Evolutionary conservation across 2,888 invertebrate genomes (phyloP).

Genomic region (Cabera pusaria): DNA sequence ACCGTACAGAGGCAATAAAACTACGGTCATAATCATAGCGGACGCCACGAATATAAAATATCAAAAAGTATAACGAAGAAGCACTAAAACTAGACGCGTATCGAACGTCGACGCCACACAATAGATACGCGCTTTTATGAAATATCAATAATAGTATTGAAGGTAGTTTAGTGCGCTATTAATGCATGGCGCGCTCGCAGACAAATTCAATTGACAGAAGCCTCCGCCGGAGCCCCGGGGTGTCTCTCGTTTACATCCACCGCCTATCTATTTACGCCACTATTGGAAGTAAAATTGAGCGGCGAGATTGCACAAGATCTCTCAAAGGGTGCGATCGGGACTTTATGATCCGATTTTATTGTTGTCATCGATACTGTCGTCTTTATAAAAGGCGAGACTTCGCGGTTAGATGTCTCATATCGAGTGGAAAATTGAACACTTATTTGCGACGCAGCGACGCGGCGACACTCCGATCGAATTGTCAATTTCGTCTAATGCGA

Average conservation of each 20-base stretch:
- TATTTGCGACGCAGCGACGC: conserved; percentile 39
- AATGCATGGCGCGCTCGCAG: conserved; percentile 75
- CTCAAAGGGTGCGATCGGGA: conserved; percentile 66
- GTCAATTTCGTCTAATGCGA: conserved; percentile 19
- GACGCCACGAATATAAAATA: conserved; percentile 54
- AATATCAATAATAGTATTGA: conserved; percentile 71
- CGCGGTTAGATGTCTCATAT: conserved; percentile 42
- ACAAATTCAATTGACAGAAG: conserved; percentile 81
- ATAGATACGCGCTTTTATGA: conserved; percentile 65
- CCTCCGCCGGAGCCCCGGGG: conserved; percentile 69
- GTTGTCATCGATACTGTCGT: conserved; percentile 62
- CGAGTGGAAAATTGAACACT: conserved; percentile 49
- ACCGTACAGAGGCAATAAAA: conserved; percentile 55
- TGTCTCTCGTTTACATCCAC: conserved; percentile 69
- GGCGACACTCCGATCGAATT: conserved; percentile 32
- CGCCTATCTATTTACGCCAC: conserved; percentile 72
- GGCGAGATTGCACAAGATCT: conserved; percentile 69
- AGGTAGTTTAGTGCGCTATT: conserved; percentile 75
- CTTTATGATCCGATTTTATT: conserved; percentile 73
- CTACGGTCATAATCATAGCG: conserved; percentile 45
- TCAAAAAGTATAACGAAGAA: conserved; percentile 56
- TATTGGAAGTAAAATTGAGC: conserved; percentile 75
- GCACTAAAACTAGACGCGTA: conserved; percentile 58
- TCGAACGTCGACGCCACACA: conserved; percentile 54
- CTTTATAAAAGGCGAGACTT: conserved; percentile 53